A percentile compares a stretch with the other conserved stretches of the same genome.
Conservation (phyloP, 2,113 vertebrate genomes). For the human region DNA sequence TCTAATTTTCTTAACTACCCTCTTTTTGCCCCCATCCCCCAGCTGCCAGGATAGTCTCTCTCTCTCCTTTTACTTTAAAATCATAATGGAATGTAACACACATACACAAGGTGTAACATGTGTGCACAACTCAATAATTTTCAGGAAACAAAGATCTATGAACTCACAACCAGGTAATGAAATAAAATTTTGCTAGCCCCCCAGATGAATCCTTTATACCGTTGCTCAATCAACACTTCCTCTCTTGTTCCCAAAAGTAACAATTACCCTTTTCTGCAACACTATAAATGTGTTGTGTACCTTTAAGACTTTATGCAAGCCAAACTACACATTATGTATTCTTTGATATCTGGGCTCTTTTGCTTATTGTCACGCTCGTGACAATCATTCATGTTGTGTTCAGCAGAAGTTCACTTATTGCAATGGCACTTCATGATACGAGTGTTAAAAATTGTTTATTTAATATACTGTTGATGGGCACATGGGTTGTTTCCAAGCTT, state of each 20-base stretch:
- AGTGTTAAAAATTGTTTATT: not conserved
- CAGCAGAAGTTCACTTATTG: not conserved
- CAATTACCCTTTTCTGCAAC: not conserved
- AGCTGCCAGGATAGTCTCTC: not conserved
- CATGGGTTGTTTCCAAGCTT: not conserved
- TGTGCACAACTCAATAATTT: not conserved
- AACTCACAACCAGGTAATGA: not conserved
- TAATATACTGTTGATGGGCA: not conserved
- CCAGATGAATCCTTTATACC: too few species aligned
- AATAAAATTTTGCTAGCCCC: not conserved
- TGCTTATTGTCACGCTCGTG: not conserved
- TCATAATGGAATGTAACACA: not conserved
- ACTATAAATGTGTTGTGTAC: not conserved
- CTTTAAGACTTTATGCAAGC: not conserved
- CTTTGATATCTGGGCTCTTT: not conserved
- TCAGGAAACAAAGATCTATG: not conserved
- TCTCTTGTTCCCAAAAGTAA: not conserved
- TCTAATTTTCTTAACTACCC: not conserved
- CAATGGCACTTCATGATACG: not conserved
- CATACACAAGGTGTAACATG: not conserved
- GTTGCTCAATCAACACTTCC: too few species aligned
- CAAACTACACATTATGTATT: not conserved
- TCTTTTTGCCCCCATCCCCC: not conserved
- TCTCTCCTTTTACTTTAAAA: not conserved
- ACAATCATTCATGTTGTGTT: not conserved